Evolutionary conservation across 2,113 vertebrate species (phyloP), one percentile per base, ranked within the genome.

Genomic region (Canis aureus): DNA sequence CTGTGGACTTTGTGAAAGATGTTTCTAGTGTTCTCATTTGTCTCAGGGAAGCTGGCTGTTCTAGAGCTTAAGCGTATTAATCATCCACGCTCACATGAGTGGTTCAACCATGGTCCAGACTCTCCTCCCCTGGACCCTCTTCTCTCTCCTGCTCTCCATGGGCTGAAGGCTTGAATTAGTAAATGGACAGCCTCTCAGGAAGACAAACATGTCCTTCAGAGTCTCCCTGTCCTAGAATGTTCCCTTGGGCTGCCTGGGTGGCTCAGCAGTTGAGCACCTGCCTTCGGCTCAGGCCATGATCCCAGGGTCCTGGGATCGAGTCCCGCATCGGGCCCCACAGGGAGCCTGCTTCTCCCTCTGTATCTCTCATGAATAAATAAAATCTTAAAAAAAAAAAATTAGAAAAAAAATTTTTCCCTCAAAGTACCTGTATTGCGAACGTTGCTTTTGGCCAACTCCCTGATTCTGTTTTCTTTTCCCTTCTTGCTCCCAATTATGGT

Each of bases 401-500:
- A 8, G 7, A 8, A 43, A 43, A 43, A 43, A 43, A 7, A 43
- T 1, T 71, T 80, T 81, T 53, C 25, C 5, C 2, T 11, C 43
- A 11, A 60, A 32, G 71, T 23, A 78, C 73, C 51, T 51, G 17
- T 74, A 49, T 27, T 20, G 29, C 49, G 35, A 74, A 60, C 80
- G 32, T 69, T 73, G 43, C 67, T 89, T 81, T 96, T 27, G 43
- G 12, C 15, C 49, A 5, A 59, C n/a, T 74, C 76, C 55, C 55
- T 73, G 38, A 74, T 94, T 76, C 78, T 78, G 53, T 87, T 78
- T 92, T 85, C 76, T 88, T 0, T 66, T 94, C 27, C 59, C 51
- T 83, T 80, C 79, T 82, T 82, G 95, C 92, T 85, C 57, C 96
- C 89, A 78, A 6, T 92, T 82, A 64, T 43, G 22, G 79, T 78